A percentile compares a stretch with the other conserved stretches of the same genome.
phyloP scores from a whole-genome alignment of 2,888 invertebrate species.

The Drosophila niveifrons region DNA sequence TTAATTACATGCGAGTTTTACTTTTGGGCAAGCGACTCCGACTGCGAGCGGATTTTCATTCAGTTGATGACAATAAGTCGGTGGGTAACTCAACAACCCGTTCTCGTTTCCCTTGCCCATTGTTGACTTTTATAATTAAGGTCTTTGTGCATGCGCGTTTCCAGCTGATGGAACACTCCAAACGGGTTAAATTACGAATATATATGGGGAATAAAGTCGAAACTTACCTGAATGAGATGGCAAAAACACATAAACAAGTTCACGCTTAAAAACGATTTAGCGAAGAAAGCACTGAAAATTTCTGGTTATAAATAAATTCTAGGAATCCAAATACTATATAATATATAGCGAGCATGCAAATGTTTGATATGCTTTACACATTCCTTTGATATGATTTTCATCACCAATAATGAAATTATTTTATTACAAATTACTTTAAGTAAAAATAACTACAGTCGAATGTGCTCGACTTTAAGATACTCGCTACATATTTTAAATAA shows the following conservation, averaged over 20 bases:
- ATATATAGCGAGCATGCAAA: no score
- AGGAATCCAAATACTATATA: no score
- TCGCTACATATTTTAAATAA: no score
- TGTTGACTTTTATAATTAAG: slow-evolving; percentile 83
- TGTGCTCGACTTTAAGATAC: no score
- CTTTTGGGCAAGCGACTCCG: slow-evolving; percentile 27
- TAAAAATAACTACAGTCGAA: no score
- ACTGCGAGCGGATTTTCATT: slow-evolving; percentile 51
- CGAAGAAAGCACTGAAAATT: no score
- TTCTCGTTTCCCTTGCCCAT: slow-evolving; percentile 27
- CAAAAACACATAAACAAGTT: background rate
- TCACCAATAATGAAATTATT: no score
- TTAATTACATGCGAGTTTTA: slow-evolving; percentile 75
- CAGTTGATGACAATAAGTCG: slow-evolving; percentile 69
- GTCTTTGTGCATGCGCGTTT: slow-evolving; percentile 75
- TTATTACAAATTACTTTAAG: no score
- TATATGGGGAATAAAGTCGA: background rate
- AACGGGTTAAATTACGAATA: background rate
- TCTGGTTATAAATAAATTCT: no score
- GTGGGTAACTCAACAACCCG: slow-evolving; percentile 32
- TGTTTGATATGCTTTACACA: no score
- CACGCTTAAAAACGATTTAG: slow-evolving; percentile 34
- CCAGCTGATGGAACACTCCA: slow-evolving; percentile 69
- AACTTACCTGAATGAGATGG: slow-evolving; percentile 4
- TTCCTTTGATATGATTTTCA: no score